Percentiles rank a stretch among this genome's conserved stretches.
Conservation (phyloP, 2,113 vertebrate genomes). For the Brevimyrus niger region DNA sequence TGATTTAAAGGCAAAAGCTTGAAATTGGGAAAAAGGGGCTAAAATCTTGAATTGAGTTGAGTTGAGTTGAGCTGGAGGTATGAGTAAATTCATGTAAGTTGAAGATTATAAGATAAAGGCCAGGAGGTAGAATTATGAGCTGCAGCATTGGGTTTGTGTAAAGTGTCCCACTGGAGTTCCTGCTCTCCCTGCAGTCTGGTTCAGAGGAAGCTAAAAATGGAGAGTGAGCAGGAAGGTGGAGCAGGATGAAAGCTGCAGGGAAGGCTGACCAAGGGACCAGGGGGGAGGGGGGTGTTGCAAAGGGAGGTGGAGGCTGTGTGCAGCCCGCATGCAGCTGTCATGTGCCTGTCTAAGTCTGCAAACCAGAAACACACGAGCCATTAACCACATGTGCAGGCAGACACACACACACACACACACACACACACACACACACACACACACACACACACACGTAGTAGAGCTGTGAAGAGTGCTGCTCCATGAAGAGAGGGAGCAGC, state of each 20-base stretch:
- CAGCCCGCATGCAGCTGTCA: not conserved
- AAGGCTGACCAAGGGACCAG: not conserved
- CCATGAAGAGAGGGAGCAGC: not conserved
- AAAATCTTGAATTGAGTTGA: not conserved
- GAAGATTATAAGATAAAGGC: not conserved
- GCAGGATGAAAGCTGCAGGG: not conserved
- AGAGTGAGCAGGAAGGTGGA: slow-evolving; percentile 1
- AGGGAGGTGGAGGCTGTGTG: not conserved
- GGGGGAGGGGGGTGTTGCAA: not conserved
- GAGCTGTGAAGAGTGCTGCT: not conserved
- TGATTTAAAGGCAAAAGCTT: not conserved
- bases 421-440: too few species aligned
- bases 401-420: not conserved
- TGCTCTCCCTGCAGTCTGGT: not conserved
- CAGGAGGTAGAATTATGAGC: not conserved
- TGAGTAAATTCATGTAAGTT: not conserved
- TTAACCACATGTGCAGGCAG: not conserved
- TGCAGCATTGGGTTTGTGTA: not conserved
- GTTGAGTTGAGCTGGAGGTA: not conserved
- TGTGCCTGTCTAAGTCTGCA: not conserved
- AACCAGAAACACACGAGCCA: not conserved
- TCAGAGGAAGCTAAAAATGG: not conserved
- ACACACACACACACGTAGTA: not conserved
- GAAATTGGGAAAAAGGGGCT: not conserved
- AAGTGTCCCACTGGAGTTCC: not conserved